These are phyloP conservation scores for Grus americana DNA, from an alignment of 2,113 vertebrate species.

Conservation along the genomic window DNA sequence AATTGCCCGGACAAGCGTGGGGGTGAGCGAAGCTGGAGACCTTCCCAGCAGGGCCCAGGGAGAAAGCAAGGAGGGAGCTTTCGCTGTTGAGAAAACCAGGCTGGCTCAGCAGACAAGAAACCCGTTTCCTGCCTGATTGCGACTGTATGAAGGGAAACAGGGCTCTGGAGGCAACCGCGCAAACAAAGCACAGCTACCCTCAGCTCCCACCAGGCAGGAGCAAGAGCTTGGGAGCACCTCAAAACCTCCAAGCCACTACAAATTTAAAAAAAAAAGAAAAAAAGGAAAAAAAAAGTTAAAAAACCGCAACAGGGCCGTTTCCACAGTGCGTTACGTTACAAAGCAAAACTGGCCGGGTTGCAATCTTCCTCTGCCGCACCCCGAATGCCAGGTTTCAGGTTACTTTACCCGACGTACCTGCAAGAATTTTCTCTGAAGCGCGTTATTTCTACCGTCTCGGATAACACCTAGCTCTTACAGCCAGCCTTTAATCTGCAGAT, in stretches of 20 bases:
- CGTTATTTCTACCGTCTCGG: rapidly evolving
- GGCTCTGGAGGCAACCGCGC: background rate
- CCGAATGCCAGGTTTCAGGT: background rate
- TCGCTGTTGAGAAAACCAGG: background rate
- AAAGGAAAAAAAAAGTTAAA: background rate
- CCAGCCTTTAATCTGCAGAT: background rate
- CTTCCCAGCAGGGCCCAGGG: background rate
- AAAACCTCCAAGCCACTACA: background rate
- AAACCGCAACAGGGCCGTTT: background rate
- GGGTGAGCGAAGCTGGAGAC: background rate
- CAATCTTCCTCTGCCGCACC: slow-evolving; percentile 33
- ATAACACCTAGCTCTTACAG: background rate
- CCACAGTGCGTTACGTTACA: background rate
- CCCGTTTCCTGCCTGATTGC: slow-evolving; percentile 17
- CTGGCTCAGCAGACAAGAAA: background rate
- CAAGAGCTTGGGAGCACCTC: background rate
- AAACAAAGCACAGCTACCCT: background rate
- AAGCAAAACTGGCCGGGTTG: slow-evolving; percentile 26
- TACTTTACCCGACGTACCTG: background rate
- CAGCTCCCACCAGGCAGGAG: background rate
- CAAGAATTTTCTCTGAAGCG: background rate
- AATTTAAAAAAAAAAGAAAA: background rate
- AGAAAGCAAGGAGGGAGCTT: background rate
- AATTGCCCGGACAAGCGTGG: rapidly evolving
- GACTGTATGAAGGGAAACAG: background rate